phyloP scores from a whole-genome alignment of 1,140 invertebrate genomes.

The Drosophila lini region DNA sequence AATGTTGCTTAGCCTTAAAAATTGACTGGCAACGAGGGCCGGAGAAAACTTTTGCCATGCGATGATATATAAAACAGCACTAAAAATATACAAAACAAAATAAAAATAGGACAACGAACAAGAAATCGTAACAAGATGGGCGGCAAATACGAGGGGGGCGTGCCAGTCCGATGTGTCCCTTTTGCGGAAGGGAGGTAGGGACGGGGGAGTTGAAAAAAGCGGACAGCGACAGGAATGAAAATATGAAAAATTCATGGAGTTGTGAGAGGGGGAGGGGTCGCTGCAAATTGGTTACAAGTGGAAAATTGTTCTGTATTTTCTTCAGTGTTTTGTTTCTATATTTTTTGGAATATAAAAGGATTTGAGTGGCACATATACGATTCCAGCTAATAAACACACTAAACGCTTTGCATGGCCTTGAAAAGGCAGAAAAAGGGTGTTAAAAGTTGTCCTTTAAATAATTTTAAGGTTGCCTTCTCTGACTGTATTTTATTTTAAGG shows the following conservation, averaged over 20 bases:
- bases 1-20: constrained; percentile 20
- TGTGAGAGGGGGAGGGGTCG: background rate
- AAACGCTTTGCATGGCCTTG: constrained; percentile 3
- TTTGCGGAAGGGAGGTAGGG: background rate
- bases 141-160: constrained; percentile 19
- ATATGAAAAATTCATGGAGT: constrained; percentile 36
- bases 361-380: constrained; percentile 7
- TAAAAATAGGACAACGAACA: constrained; percentile 15
- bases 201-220: background rate
- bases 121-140: constrained; percentile 34
- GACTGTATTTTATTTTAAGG: background rate
- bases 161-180: constrained; percentile 11
- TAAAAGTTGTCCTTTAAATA: background rate
- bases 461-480: accelerated
- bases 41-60: constrained; percentile 25
- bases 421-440: background rate
- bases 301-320: constrained; percentile 7
- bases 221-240: constrained; percentile 31
- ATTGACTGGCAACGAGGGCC: constrained; percentile 25
- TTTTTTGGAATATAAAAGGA: constrained; percentile 2
- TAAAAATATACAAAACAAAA: constrained; percentile 5
- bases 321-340: background rate
- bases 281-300: constrained; percentile 27
- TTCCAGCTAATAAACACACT: constrained; percentile 11
- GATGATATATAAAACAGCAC: constrained; percentile 17